These are phyloP conservation scores for Eristalinus aeneus DNA, from an alignment of 2,888 invertebrate genomes.

Conservation along the genomic window DNA sequence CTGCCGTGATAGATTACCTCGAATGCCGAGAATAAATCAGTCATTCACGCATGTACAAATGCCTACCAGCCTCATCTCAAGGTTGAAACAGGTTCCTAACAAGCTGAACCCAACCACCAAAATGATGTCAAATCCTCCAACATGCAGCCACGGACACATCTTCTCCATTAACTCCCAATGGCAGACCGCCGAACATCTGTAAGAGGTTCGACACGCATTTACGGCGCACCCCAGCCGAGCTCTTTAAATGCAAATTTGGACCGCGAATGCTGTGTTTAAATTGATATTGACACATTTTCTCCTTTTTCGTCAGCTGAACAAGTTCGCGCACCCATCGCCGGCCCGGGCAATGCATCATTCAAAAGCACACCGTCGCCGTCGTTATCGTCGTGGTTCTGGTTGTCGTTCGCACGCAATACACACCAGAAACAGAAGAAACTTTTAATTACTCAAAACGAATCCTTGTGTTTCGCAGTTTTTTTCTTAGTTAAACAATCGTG, in stretches of 20 bases:
- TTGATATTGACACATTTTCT: background rate
- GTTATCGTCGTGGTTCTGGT: no score
- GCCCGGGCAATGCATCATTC: conserved; percentile 11
- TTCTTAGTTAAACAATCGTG: background rate
- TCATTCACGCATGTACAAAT: background rate
- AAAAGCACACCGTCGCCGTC: background rate
- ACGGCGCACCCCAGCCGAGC: background rate
- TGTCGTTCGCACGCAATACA: conserved; percentile 14
- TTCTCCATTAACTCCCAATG: background rate
- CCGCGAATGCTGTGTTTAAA: background rate
- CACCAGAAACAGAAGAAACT: background rate
- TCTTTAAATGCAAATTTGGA: background rate
- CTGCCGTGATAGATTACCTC: background rate
- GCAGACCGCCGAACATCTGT: background rate
- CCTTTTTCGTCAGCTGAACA: background rate
- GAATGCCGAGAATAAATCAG: background rate
- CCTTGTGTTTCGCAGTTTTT: background rate
- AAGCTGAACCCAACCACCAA: background rate
- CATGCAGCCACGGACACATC: background rate
- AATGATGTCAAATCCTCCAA: background rate
- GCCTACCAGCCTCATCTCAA: background rate
- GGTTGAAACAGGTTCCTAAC: background rate
- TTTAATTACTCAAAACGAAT: conserved; percentile 25
- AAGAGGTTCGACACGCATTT: background rate
- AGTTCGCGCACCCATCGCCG: background rate